phyloP scores from a whole-genome alignment of 2,797 vertebrate genomes.

The Acrossocheilus wenchowensis region DNA sequence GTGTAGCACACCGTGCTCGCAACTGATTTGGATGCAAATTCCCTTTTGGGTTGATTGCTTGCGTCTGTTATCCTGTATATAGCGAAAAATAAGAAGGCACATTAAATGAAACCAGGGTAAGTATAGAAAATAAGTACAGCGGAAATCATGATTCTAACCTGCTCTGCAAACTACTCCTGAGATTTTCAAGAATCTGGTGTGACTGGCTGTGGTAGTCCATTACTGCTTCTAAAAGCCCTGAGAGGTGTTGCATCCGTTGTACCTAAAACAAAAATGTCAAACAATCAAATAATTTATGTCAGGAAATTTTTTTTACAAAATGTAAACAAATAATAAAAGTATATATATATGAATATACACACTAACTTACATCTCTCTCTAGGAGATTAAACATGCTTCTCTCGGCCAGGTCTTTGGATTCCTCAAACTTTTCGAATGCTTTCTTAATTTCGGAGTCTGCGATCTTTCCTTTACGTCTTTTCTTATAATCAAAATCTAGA shows the following conservation, averaged over 20 bases:
- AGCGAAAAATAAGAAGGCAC: background rate
- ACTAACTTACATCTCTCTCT: slow-evolving; percentile 88
- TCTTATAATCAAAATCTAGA: slow-evolving; percentile 88
- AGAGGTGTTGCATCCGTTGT: slow-evolving; percentile 84
- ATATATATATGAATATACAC: background rate
- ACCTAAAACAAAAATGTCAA: slow-evolving; percentile 72
- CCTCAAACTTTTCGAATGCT: slow-evolving; percentile 89
- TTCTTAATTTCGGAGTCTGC: slow-evolving; percentile 80
- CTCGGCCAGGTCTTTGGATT: slow-evolving; percentile 90
- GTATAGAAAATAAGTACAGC: background rate
- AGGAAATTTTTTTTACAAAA: background rate
- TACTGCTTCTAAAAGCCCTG: slow-evolving; percentile 82
- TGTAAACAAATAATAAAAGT: background rate
- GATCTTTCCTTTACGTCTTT: slow-evolving; percentile 82
- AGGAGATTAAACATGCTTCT: slow-evolving; percentile 91
- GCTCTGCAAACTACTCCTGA: slow-evolving; percentile 82
- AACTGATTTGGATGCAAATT: slow-evolving; percentile 78
- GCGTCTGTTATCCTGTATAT: slow-evolving; percentile 81
- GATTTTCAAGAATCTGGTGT: slow-evolving; percentile 82
- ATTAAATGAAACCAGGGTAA: background rate
- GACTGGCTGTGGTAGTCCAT: slow-evolving; percentile 87
- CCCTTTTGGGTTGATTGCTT: slow-evolving; percentile 78
- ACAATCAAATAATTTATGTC: background rate
- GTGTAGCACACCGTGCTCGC: slow-evolving; percentile 69
- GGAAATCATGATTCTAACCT: slow-evolving; percentile 73